Conservation (phyloP, 1,140 invertebrate genomes). For the Batillaria attramentaria region DNA sequence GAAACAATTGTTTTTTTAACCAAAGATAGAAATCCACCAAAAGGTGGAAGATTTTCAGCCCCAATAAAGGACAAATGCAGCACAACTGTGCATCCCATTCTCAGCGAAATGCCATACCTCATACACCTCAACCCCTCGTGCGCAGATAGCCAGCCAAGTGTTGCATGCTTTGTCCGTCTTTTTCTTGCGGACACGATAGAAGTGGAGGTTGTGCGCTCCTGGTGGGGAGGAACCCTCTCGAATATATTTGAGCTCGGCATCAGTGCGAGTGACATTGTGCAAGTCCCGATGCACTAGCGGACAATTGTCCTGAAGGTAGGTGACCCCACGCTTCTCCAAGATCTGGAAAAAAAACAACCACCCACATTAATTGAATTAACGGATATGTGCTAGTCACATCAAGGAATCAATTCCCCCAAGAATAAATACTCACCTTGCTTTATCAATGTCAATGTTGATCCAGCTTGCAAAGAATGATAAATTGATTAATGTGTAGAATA, state of each 20-base stretch:
- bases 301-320: conserved; percentile 76
- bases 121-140: conserved; percentile 88
- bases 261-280: conserved; percentile 80
- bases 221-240: conserved; percentile 88
- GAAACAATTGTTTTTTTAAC: no score
- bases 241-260: conserved; percentile 89
- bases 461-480: no score
- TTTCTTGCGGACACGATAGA: conserved; percentile 85
- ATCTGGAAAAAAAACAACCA: conserved; percentile 71
- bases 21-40: no score
- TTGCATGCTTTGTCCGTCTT: conserved; percentile 78
- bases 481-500: no score
- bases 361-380: no score
- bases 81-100: no score
- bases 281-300: conserved; percentile 82
- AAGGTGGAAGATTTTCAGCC: no score
- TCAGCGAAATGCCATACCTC: conserved; percentile 72
- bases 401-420: no score
- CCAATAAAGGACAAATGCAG: no score
- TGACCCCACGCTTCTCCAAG: conserved; percentile 76
- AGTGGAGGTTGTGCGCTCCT: conserved; percentile 92
- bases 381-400: no score
- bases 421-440: no score
- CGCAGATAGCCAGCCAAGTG: conserved; percentile 76
- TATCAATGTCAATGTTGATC: no score